phyloP scores from a whole-genome alignment of 2,797 vertebrate species.

The Lepidocolaptes lacrymiger region DNA sequence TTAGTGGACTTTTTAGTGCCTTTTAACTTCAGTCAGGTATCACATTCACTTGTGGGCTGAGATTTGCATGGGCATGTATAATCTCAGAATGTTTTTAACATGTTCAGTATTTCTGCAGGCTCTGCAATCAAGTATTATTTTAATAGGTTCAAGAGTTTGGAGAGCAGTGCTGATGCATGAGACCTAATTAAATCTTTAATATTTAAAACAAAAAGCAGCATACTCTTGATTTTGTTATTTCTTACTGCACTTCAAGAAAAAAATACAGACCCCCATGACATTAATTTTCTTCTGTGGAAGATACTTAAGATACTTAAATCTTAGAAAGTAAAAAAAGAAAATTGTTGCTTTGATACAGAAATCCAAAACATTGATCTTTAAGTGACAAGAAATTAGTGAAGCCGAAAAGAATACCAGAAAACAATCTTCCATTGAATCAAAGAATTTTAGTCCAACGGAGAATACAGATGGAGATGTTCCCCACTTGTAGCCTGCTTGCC shows the following conservation, averaged over 20 bases:
- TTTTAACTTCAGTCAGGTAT: background rate
- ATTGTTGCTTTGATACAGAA: slow-evolving; percentile 48
- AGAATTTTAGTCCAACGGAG: slow-evolving; percentile 51
- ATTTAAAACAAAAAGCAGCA: background rate
- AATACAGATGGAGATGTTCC: slow-evolving; percentile 56
- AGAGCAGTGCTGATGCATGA: background rate
- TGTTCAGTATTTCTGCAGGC: slow-evolving; percentile 35
- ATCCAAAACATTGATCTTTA: slow-evolving; percentile 51
- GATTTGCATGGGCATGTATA: background rate
- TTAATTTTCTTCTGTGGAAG: slow-evolving; percentile 10
- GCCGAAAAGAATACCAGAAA: slow-evolving; percentile 57
- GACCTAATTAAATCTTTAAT: background rate
- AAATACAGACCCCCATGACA: background rate
- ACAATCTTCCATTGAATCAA: slow-evolving; percentile 48
- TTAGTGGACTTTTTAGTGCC: background rate
- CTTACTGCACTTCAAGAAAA: background rate
- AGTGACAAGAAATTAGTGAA: slow-evolving; percentile 59
- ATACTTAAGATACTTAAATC: background rate
- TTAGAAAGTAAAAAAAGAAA: slow-evolving; percentile 19
- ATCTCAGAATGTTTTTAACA: slow-evolving; percentile 25
- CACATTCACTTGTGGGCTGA: background rate
- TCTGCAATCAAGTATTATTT: slow-evolving; percentile 29
- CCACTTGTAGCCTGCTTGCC: slow-evolving; percentile 60
- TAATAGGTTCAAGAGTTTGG: background rate
- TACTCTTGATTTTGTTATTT: background rate